phyloP scores from a whole-genome alignment of 1,140 invertebrate species.

The Tyrophagus putrescentiae region DNA sequence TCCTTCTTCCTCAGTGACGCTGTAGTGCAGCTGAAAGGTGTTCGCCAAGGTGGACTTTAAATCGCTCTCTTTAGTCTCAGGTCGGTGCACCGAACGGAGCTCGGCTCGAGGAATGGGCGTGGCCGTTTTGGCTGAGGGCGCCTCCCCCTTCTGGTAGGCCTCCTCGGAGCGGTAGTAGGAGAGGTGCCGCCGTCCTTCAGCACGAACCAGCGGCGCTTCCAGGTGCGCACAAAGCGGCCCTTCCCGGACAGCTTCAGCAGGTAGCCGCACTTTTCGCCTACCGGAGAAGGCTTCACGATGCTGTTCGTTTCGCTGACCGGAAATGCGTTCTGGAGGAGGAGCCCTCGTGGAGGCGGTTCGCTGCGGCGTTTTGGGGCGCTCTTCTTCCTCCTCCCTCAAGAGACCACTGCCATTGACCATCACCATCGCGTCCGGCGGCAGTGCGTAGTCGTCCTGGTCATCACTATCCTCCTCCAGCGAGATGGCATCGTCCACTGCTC shows the following conservation, averaged over 20 bases:
- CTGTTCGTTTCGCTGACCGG: no score
- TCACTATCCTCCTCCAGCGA: slow-evolving; percentile 67
- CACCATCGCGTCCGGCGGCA: slow-evolving; percentile 62
- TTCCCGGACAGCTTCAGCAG: slow-evolving; percentile 85
- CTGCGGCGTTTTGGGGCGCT: slow-evolving; percentile 17
- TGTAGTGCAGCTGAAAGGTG: no score
- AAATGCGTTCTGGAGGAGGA: no score
- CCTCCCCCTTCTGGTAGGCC: slow-evolving; percentile 59
- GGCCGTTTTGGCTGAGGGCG: slow-evolving; percentile 81
- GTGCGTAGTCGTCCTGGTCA: slow-evolving; percentile 85
- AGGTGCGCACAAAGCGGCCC: slow-evolving; percentile 61
- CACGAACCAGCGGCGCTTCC: slow-evolving; percentile 85
- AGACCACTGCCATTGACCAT: slow-evolving; percentile 46
- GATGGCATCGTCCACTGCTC: slow-evolving; percentile 39
- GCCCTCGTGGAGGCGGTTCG: no score
- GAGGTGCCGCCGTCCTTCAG: slow-evolving; percentile 76
- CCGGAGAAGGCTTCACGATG: slow-evolving; percentile 5
- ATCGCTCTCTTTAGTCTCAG: no score
- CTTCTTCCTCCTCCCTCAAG: slow-evolving; percentile 13
- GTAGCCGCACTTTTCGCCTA: slow-evolving; percentile 54
- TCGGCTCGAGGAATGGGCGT: no score
- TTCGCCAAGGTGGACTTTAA: no score
- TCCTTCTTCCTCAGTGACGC: no score
- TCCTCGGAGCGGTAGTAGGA: slow-evolving; percentile 73
- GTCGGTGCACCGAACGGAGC: no score